Percentiles rank a stretch among this genome's conserved stretches.
Conservation (phyloP, 2,888 invertebrate genomes). For the Idaea biselata region DNA sequence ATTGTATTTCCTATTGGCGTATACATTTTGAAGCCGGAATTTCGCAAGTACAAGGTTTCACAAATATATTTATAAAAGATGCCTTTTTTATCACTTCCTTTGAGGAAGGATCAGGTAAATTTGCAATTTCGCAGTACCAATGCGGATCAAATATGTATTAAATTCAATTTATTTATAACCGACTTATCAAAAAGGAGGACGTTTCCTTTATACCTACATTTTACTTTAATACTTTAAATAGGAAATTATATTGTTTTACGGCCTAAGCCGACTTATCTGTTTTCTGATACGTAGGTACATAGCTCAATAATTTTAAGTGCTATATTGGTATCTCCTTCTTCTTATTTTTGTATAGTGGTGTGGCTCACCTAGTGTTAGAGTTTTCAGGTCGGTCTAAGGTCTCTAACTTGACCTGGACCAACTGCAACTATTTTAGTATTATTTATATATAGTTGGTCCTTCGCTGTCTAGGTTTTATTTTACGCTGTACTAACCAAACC, state of each 20-base stretch:
- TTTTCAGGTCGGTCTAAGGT: too few species aligned
- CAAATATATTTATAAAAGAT: constrained; percentile 58
- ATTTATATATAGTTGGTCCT: too few species aligned
- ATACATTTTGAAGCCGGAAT: constrained; percentile 51
- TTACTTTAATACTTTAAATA: too few species aligned
- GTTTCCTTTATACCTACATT: not conserved
- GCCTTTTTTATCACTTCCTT: constrained; percentile 66
- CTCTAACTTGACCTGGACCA: too few species aligned
- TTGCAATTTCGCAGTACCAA: not conserved
- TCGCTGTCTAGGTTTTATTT: not conserved
- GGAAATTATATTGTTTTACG: too few species aligned
- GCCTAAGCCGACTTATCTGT: too few species aligned
- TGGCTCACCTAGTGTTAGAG: too few species aligned
- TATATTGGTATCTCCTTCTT: too few species aligned
- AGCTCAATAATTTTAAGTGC: too few species aligned
- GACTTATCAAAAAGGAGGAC: not conserved
- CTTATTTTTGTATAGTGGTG: too few species aligned
- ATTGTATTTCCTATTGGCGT: constrained; percentile 4
- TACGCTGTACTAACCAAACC: not conserved
- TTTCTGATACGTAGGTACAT: too few species aligned
- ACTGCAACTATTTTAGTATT: too few species aligned
- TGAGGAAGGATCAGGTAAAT: constrained; percentile 37
- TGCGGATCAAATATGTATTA: not conserved
- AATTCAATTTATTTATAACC: not conserved
- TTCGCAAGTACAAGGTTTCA: constrained; percentile 53